These are phyloP conservation scores for Aplodontia rufa DNA, from an alignment of 2,113 vertebrate species.

Conservation along the genomic window DNA sequence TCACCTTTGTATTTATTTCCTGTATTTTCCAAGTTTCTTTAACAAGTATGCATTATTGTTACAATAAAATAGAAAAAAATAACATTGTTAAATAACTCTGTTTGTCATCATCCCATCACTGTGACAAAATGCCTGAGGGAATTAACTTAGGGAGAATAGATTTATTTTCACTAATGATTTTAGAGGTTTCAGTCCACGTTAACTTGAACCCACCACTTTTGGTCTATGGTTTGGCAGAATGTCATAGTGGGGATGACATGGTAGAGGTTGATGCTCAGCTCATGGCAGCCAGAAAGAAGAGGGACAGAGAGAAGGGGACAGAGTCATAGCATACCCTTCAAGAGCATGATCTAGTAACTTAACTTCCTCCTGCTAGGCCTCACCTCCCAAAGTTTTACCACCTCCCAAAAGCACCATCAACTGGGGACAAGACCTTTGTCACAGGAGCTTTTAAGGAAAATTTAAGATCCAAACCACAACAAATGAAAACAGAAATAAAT, in stretches of 20 bases:
- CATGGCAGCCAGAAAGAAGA: too few species aligned
- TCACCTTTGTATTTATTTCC: background rate
- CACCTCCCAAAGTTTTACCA: background rate
- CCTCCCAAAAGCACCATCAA: background rate
- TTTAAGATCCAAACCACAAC: background rate
- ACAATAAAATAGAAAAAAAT: background rate
- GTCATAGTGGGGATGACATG: background rate
- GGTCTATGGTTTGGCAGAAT: background rate
- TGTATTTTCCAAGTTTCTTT: background rate
- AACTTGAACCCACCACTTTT: background rate
- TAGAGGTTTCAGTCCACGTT: too few species aligned
- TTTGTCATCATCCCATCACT: background rate
- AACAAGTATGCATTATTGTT: background rate
- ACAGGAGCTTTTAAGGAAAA: too few species aligned
- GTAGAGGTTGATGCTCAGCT: too few species aligned
- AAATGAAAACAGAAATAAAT: background rate
- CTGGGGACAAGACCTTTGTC: too few species aligned
- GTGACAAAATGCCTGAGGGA: background rate
- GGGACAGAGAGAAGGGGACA: background rate
- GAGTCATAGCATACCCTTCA: background rate
- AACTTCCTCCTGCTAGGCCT: background rate
- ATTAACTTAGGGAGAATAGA: background rate
- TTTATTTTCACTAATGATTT: too few species aligned
- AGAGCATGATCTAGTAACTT: background rate
- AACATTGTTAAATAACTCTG: background rate